phyloP scores from a whole-genome alignment of 1,140 invertebrate species.

The Nilaparvata lugens region DNA sequence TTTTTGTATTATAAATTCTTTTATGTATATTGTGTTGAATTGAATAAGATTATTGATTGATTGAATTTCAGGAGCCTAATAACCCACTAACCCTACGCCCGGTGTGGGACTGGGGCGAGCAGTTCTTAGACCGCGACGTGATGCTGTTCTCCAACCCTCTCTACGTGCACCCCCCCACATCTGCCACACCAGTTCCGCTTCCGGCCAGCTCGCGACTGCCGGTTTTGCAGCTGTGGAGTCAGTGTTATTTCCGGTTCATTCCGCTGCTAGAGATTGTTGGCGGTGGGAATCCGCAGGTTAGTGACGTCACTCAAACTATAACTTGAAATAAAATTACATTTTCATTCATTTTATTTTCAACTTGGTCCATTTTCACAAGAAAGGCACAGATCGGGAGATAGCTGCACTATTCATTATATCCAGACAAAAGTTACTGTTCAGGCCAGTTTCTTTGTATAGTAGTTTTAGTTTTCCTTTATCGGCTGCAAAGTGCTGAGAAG shows the following conservation, averaged over 20 bases:
- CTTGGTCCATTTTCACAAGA: background rate
- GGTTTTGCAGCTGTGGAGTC: conserved; percentile 68
- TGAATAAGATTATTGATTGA: too few relatives aligned
- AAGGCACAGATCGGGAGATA: background rate
- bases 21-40: too few relatives aligned
- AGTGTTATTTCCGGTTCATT: conserved; percentile 85
- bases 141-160: conserved; percentile 70
- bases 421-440: background rate
- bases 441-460: too few relatives aligned
- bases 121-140: conserved; percentile 67
- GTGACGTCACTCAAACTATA: too few relatives aligned
- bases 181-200: conserved; percentile 23
- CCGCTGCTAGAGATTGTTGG: conserved; percentile 62
- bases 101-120: conserved; percentile 77
- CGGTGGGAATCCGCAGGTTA: conserved; percentile 29
- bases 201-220: conserved; percentile 41
- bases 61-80: conserved; percentile 37
- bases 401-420: background rate
- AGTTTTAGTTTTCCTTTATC: too few relatives aligned
- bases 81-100: conserved; percentile 54
- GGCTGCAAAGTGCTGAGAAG: too few relatives aligned
- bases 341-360: too few relatives aligned
- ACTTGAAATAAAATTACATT: too few relatives aligned
- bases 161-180: conserved; percentile 37
- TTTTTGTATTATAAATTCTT: too few relatives aligned